A percentile compares a stretch with the other conserved stretches of the same genome.
These are phyloP conservation scores for Bos taurus DNA, from an alignment of 2,113 vertebrate species.

Conservation along the genomic window DNA sequence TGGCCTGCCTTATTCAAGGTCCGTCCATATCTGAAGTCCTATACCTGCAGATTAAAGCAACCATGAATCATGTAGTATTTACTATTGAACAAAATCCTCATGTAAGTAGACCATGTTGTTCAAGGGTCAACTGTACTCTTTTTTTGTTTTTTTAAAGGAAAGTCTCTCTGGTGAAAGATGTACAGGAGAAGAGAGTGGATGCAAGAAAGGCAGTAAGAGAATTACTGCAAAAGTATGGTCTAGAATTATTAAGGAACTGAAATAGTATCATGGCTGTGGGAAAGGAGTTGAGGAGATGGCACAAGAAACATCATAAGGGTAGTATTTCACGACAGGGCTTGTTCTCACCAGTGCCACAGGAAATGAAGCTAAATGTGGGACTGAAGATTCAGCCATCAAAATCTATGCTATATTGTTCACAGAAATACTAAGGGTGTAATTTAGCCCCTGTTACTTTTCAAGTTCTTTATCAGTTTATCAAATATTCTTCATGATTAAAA, in stretches of 20 bases:
- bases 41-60: neutral
- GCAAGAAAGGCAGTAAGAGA: neutral
- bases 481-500: neutral
- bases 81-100: neutral
- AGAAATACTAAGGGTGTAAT: neutral
- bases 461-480: neutral
- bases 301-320: neutral
- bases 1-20: neutral
- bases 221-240: neutral
- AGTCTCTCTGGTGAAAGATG: neutral
- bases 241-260: neutral
- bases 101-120: neutral
- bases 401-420: neutral
- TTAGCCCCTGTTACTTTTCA: neutral
- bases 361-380: neutral
- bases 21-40: neutral
- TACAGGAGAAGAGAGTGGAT: neutral
- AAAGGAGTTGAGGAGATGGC: neutral
- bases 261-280: neutral
- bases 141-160: neutral
- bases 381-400: neutral
- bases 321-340: neutral
- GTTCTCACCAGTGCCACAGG: neutral
- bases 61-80: neutral
- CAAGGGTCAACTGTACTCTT: neutral